A percentile compares a stretch with the other conserved stretches of the same genome.
Evolutionary conservation across 2,797 vertebrate genomes (phyloP).

Genomic region (Gymnopithys bicolor): DNA sequence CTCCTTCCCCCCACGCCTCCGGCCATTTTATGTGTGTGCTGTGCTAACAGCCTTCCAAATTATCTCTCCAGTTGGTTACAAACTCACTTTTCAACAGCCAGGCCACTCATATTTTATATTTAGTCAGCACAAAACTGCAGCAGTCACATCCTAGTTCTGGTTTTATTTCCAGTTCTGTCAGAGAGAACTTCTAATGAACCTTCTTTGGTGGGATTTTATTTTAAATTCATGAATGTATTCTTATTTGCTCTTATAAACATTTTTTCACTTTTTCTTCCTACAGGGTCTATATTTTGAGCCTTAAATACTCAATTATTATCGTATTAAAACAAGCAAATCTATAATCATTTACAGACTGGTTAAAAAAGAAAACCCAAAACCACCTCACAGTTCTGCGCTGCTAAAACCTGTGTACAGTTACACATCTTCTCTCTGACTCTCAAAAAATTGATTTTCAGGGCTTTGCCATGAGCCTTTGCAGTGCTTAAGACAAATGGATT

Average conservation of each 20-base stretch:
- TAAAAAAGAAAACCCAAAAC: neutral
- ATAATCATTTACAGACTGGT: neutral
- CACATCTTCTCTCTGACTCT: neutral
- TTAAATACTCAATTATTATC: neutral
- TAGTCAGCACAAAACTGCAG: neutral
- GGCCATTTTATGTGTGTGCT: neutral
- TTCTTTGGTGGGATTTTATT: neutral
- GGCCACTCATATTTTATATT: neutral
- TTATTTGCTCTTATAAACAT: neutral
- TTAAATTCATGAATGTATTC: neutral
- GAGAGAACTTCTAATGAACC: neutral
- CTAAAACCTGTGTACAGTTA: neutral
- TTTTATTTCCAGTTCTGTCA: neutral
- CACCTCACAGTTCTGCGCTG: neutral
- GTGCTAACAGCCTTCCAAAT: neutral
- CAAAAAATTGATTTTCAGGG: constrained; percentile 35
- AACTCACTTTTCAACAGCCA: neutral
- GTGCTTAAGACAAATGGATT: constrained; percentile 52
- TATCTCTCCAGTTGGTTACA: neutral
- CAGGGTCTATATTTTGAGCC: neutral
- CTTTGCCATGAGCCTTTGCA: constrained; percentile 24
- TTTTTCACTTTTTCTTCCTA: neutral
- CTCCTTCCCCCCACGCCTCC: fast-evolving
- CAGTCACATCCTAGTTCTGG: neutral
- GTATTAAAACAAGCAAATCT: neutral